These are phyloP conservation scores for Mormyrops boulengeri DNA, from an alignment of 2,797 vertebrate species.

Conservation along the genomic window DNA sequence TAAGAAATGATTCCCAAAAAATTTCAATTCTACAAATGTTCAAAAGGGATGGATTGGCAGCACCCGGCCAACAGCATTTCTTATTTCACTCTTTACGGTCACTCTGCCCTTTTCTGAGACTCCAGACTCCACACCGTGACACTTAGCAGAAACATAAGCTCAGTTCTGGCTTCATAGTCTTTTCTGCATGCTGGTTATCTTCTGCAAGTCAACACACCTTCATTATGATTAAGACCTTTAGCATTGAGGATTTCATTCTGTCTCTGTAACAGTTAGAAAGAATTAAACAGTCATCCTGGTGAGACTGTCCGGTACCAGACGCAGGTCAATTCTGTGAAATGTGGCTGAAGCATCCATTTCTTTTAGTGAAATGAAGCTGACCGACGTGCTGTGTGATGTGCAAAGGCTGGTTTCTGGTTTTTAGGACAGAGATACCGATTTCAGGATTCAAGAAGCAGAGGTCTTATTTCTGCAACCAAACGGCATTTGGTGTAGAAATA, in stretches of 20 bases:
- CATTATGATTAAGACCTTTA: not conserved
- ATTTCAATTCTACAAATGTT: not conserved
- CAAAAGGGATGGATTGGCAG: not conserved
- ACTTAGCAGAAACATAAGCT: not conserved
- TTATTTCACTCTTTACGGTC: not conserved
- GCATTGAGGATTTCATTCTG: not conserved
- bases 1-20: slow-evolving; percentile 3
- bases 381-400: not conserved
- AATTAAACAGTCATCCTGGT: not conserved
- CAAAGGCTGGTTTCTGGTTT: not conserved
- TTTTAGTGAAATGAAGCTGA: not conserved
- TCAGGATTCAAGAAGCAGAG: not conserved
- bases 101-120: not conserved
- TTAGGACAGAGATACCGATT: not conserved
- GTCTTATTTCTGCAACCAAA: not conserved
- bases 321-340: not conserved
- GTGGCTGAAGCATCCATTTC: too few species aligned
- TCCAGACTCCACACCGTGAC: not conserved
- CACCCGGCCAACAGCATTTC: not conserved
- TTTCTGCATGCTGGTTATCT: not conserved
- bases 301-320: not conserved
- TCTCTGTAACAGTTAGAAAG: not conserved
- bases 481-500: not conserved
- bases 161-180: not conserved
- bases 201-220: not conserved